Conservation (phyloP, 1,140 invertebrate species). For the Lasioglossum baleicum region DNA sequence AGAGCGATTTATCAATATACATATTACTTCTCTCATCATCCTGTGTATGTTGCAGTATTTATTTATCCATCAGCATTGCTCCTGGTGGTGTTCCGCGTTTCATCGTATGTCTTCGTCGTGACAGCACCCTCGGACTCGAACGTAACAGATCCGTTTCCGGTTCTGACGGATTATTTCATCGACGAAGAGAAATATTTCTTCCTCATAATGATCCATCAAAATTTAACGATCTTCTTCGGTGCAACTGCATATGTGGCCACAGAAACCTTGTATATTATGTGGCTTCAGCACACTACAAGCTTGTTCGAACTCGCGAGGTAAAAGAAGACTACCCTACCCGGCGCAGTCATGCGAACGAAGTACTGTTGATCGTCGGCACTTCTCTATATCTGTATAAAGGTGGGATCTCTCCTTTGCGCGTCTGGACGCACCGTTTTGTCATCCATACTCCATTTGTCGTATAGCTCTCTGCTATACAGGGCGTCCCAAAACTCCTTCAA, state of each 20-base stretch:
- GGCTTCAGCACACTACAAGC: conserved; percentile 23
- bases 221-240: neutral
- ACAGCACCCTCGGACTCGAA: neutral
- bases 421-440: too few species aligned
- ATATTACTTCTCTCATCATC: neutral
- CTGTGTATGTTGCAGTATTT: neutral
- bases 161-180: conserved; percentile 29
- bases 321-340: neutral
- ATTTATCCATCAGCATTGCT: neutral
- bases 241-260: neutral
- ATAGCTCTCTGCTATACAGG: too few species aligned
- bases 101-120: neutral
- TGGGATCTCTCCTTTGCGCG: too few species aligned
- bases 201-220: neutral
- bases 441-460: too few species aligned
- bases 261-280: neutral
- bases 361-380: too few species aligned
- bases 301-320: conserved; percentile 41
- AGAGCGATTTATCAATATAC: too few species aligned
- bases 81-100: neutral
- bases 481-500: too few species aligned
- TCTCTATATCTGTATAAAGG: too few species aligned
- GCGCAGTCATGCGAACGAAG: too few species aligned
- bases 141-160: neutral
- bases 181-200: conserved; percentile 10